Evolutionary conservation across 2,113 vertebrate genomes (phyloP).

Genomic region (Cettia cetti): DNA sequence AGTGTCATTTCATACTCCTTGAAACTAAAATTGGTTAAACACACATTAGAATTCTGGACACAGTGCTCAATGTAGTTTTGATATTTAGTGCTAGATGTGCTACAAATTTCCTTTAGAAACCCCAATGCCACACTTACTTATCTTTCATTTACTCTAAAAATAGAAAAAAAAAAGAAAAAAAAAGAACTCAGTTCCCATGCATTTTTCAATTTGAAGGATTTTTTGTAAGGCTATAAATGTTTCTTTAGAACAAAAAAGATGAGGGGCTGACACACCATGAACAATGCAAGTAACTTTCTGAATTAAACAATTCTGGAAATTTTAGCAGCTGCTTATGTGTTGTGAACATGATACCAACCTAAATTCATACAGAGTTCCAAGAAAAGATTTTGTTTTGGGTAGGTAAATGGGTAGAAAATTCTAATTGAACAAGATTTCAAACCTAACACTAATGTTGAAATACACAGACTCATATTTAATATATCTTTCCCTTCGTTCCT

Average conservation of each 20-base stretch:
- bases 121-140: slow-evolving; percentile 28
- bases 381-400: not conserved
- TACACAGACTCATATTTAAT: not conserved
- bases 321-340: not conserved
- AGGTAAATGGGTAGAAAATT: not conserved
- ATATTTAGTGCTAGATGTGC: slow-evolving; percentile 74
- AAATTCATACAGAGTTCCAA: not conserved
- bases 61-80: slow-evolving; percentile 77
- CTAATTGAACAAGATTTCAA: not conserved
- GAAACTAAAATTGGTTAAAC: slow-evolving; percentile 74
- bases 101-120: slow-evolving; percentile 82
- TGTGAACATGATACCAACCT: not conserved
- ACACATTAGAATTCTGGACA: slow-evolving; percentile 48
- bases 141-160: slow-evolving; percentile 48
- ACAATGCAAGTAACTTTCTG: not conserved
- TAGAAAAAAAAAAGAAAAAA: not conserved
- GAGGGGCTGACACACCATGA: not conserved
- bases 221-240: slow-evolving; percentile 8
- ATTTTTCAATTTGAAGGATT: slow-evolving; percentile 43
- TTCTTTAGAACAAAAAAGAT: not conserved
- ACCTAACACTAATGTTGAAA: not conserved
- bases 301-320: not conserved
- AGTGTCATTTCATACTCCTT: slow-evolving; percentile 72
- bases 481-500: not conserved
- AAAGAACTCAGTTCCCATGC: not conserved